Conservation (phyloP, 2,797 vertebrate species). For the Coregonus suidteri region DNA sequence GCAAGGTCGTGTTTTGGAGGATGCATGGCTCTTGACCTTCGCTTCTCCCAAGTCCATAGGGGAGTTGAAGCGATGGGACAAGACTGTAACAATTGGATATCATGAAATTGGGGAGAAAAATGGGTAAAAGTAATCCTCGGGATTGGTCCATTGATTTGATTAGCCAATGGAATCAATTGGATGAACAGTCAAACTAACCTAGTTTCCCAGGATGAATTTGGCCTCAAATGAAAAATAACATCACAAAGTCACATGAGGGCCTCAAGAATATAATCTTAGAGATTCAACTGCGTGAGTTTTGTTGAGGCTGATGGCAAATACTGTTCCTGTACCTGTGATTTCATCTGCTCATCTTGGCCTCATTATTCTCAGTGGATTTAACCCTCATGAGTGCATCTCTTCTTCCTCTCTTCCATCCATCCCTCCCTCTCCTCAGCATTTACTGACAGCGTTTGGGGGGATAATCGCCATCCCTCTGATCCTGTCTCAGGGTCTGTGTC, state of each 20-base stretch:
- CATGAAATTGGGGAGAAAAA: no score
- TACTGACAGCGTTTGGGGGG: conserved; percentile 91
- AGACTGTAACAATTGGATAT: no score
- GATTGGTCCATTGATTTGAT: conserved; percentile 6
- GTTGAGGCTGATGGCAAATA: neutral
- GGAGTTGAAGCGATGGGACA: no score
- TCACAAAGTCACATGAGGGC: conserved; percentile 37
- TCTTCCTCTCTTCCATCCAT: neutral
- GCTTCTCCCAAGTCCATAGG: no score
- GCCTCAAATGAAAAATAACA: conserved; percentile 18
- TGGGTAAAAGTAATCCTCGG: no score
- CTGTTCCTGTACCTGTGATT: neutral
- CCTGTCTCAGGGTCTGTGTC: conserved; percentile 87
- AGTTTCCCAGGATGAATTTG: conserved; percentile 8
- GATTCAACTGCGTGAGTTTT: neutral
- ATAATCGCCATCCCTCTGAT: conserved; percentile 91
- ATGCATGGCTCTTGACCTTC: no score
- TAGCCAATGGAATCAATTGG: conserved; percentile 7
- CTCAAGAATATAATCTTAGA: neutral
- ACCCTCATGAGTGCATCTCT: neutral
- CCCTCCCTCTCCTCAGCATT: conserved; percentile 80
- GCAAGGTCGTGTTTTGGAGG: no score
- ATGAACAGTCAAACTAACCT: neutral
- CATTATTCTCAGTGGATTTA: neutral
- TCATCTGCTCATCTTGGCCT: neutral